These are phyloP conservation scores for Elymnias hypermnestra DNA, from an alignment of 1,140 invertebrate genomes.

Conservation along the genomic window DNA sequence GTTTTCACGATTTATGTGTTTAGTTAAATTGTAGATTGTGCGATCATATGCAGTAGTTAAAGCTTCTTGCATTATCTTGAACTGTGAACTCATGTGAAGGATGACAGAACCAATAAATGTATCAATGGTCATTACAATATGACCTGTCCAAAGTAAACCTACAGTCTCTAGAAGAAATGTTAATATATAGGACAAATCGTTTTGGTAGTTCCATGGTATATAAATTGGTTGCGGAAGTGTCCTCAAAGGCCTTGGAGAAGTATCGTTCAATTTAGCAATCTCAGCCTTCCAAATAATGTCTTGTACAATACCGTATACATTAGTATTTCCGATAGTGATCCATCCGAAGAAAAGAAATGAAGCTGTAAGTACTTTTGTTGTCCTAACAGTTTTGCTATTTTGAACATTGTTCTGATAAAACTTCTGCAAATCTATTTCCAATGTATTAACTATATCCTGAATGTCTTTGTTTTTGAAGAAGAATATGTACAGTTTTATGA, in stretches of 20 bases:
- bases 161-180: conserved; percentile 58
- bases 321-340: conserved; percentile 60
- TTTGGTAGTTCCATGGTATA: conserved; percentile 60
- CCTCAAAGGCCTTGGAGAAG: conserved; percentile 30
- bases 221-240: conserved; percentile 60
- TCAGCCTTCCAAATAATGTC: conserved; percentile 54
- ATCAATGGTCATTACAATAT: conserved; percentile 66
- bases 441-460: conserved; percentile 49
- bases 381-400: conserved; percentile 40
- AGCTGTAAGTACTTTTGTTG: conserved; percentile 47
- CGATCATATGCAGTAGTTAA: conserved; percentile 54
- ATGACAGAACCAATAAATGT: conserved; percentile 63
- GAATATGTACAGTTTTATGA: conserved; percentile 62
- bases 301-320: conserved; percentile 54
- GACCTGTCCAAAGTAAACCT: conserved; percentile 64
- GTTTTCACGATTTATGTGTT: conserved; percentile 19
- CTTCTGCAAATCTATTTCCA: conserved; percentile 48
- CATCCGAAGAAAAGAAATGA: conserved; percentile 64
- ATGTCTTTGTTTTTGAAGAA: conserved; percentile 59
- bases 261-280: conserved; percentile 40
- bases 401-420: conserved; percentile 53
- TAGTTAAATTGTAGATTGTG: conserved; percentile 33
- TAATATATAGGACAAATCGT: conserved; percentile 39
- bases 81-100: conserved; percentile 63
- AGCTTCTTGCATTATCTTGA: conserved; percentile 55